These are phyloP conservation scores for Gymnocephalus cernua DNA, from an alignment of 2,113 vertebrate genomes.

Conservation along the genomic window DNA sequence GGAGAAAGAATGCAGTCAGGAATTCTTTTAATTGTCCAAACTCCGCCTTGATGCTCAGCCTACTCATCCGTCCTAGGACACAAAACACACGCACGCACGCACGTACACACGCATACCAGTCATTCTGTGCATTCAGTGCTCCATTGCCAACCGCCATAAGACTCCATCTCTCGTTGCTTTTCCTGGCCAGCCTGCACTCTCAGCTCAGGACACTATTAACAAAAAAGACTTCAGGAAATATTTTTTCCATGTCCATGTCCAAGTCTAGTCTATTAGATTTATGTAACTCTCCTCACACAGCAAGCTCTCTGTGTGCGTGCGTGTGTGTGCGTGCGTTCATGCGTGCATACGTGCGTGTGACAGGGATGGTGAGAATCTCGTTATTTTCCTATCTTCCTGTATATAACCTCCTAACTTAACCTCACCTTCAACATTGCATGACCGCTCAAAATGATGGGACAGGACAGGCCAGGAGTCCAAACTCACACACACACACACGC, in stretches of 20 bases:
- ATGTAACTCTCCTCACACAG: background rate
- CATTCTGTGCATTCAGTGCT: slow-evolving; percentile 55
- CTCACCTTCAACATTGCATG: slow-evolving; percentile 66
- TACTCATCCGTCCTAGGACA: slow-evolving; percentile 48
- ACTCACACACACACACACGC: background rate
- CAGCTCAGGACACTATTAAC: slow-evolving; percentile 14
- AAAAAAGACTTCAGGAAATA: slow-evolving; percentile 24
- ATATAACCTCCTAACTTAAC: slow-evolving; percentile 68
- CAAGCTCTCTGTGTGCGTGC: slow-evolving; percentile 1
- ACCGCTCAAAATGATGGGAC: slow-evolving; percentile 68
- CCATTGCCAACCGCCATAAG: slow-evolving; percentile 23
- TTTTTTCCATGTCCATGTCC: slow-evolving; percentile 21
- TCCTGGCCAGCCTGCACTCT: slow-evolving; percentile 29
- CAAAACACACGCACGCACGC: slow-evolving; percentile 20
- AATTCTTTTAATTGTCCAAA: slow-evolving; percentile 75
- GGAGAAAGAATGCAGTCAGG: slow-evolving; percentile 70
- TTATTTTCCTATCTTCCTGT: slow-evolving; percentile 70
- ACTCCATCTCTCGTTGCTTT: slow-evolving; percentile 18
- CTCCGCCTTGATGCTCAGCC: slow-evolving; percentile 55
- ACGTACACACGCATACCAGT: slow-evolving; percentile 52
- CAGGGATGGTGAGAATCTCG: slow-evolving; percentile 59
- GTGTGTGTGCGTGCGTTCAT: slow-evolving; percentile 18
- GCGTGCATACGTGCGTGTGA: slow-evolving; percentile 29
- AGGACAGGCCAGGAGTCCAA: slow-evolving; percentile 20
- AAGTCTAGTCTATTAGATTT: slow-evolving; percentile 20